These are phyloP conservation scores for Macrobrachium nipponense DNA, from an alignment of 1,140 invertebrate species.

Conservation along the genomic window DNA sequence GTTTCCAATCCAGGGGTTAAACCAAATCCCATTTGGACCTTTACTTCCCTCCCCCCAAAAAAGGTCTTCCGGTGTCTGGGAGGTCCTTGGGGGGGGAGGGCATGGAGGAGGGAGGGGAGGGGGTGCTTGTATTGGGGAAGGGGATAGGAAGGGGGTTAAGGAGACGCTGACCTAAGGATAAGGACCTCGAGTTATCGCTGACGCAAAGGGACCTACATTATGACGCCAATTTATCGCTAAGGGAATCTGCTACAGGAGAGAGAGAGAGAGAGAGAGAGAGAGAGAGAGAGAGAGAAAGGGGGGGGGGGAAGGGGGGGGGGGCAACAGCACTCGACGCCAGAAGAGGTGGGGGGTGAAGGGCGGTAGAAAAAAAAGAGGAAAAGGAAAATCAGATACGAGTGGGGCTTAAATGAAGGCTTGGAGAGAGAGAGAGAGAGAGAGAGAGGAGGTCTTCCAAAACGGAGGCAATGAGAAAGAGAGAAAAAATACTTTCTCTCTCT, in stretches of 20 bases:
- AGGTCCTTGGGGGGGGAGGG: background rate
- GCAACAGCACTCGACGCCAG: background rate
- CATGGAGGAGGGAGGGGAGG: background rate
- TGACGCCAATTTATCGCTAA: background rate
- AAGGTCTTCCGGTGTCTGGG: background rate
- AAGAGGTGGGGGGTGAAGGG: background rate
- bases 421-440: too few relatives aligned
- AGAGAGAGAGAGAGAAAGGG: background rate
- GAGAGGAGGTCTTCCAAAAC: too few relatives aligned
- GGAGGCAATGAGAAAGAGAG: too few relatives aligned
- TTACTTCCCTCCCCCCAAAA: background rate
- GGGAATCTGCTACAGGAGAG: background rate
- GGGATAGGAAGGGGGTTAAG: background rate
- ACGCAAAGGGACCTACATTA: background rate
- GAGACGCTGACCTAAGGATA: background rate
- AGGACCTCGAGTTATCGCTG: background rate
- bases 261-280: background rate
- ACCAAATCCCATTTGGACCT: background rate
- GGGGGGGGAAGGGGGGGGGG: background rate
- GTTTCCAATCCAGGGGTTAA: too few relatives aligned
- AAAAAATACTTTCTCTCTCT: too few relatives aligned
- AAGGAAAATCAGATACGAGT: too few relatives aligned
- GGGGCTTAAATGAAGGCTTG: too few relatives aligned
- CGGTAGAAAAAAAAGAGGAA: too few relatives aligned
- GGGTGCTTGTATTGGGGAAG: background rate